Conservation (phyloP, 1,140 invertebrate species). For the Mesaphorura yosii region DNA sequence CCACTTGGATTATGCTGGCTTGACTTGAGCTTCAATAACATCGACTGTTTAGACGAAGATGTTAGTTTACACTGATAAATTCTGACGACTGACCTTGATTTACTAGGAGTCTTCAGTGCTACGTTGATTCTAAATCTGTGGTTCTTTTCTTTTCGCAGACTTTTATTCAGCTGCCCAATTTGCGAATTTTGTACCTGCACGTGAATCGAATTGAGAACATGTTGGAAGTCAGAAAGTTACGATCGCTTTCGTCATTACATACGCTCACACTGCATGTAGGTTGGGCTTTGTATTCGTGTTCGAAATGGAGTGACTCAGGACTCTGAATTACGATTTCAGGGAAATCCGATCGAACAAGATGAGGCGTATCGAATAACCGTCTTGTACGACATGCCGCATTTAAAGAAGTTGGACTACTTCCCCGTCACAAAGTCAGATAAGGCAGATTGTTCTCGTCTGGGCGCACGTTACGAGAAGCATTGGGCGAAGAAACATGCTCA, state of each 20-base stretch:
- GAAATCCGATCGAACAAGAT: slow-evolving; percentile 29
- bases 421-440: slow-evolving; percentile 20
- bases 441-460: slow-evolving; percentile 17
- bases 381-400: slow-evolving; percentile 17
- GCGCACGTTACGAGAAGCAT: slow-evolving; percentile 3
- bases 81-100: too few species aligned
- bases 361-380: slow-evolving; percentile 21
- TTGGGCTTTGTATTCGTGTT: neutral
- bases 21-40: slow-evolving; percentile 25
- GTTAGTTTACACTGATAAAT: too few species aligned
- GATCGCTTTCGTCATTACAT: slow-evolving; percentile 5
- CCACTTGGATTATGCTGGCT: slow-evolving; percentile 28
- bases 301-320: neutral
- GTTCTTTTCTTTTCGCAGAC: slow-evolving; percentile 10
- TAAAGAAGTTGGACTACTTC: slow-evolving; percentile 27
- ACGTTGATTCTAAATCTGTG: neutral
- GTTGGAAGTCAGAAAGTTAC: slow-evolving; percentile 23
- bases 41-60: slow-evolving; percentile 26
- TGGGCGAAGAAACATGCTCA: slow-evolving; percentile 8
- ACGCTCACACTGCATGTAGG: slow-evolving; percentile 28
- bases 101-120: neutral
- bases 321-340: slow-evolving; percentile 10
- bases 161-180: slow-evolving; percentile 22
- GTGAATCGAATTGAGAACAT: slow-evolving; percentile 28
- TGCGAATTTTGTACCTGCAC: slow-evolving; percentile 28